These are phyloP conservation scores for Druon quercuslanigerum DNA, from an alignment of 1,140 invertebrate genomes.

Conservation along the genomic window DNA sequence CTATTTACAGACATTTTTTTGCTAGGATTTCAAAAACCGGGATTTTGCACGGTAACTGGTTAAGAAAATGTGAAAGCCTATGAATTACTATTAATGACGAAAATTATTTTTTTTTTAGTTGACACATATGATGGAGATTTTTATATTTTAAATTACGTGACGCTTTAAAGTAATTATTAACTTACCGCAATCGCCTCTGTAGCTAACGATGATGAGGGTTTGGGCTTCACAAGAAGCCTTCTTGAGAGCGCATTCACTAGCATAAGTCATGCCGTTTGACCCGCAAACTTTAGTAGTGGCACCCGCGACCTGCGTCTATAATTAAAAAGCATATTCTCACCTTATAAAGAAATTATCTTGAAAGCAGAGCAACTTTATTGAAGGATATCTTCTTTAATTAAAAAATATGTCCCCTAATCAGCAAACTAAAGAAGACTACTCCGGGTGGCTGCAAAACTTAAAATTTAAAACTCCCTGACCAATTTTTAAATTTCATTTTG, in stretches of 20 bases:
- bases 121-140: neutral
- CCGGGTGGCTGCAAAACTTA: too few species aligned
- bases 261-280: constrained; percentile 84
- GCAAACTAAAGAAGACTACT: neutral
- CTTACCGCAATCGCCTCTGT: constrained; percentile 91
- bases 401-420: neutral
- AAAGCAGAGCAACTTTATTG: neutral
- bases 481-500: too few species aligned
- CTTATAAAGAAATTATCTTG: neutral
- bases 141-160: neutral
- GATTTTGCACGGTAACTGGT: too few species aligned
- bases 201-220: constrained; percentile 81
- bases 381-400: constrained; percentile 2
- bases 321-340: constrained; percentile 40
- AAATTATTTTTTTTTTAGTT: too few species aligned
- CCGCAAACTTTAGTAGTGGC: constrained; percentile 81
- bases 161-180: constrained; percentile 10
- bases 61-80: too few species aligned
- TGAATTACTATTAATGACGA: too few species aligned
- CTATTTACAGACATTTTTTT: too few species aligned
- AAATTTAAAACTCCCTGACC: too few species aligned
- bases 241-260: constrained; percentile 84
- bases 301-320: constrained; percentile 75
- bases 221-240: constrained; percentile 80
- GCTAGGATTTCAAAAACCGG: too few species aligned